phyloP scores from a whole-genome alignment of 2,888 invertebrate species.

The Oxystoma pomonae region DNA sequence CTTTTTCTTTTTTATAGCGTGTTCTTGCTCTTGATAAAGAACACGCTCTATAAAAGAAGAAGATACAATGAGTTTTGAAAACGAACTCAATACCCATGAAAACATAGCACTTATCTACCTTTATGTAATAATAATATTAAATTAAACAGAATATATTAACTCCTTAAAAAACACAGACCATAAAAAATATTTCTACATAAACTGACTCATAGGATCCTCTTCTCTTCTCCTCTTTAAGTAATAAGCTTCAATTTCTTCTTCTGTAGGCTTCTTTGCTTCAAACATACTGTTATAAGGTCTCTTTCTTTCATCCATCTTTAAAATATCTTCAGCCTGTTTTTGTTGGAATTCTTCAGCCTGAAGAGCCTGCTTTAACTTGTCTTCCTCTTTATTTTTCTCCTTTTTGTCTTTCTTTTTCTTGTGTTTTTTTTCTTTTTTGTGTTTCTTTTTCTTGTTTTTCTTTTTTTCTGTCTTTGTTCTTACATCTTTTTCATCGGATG shows the following conservation, averaged over 20 bases:
- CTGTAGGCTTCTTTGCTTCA: slow-evolving; percentile 78
- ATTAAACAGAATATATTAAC: no score
- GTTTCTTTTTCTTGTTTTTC: slow-evolving; percentile 47
- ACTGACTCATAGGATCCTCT: slow-evolving; percentile 91
- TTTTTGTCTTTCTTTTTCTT: slow-evolving; percentile 43
- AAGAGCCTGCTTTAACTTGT: slow-evolving; percentile 61
- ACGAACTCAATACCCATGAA: no score
- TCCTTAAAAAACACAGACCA: no score
- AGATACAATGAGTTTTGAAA: no score
- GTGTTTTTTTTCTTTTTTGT: slow-evolving; percentile 43
- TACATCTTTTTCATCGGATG: slow-evolving; percentile 36
- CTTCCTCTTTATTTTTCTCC: slow-evolving; percentile 46
- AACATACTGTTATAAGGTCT: slow-evolving; percentile 91
- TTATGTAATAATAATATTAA: no score
- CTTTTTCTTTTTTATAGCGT: no score
- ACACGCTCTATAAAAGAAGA: no score
- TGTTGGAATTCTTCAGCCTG: slow-evolving; percentile 60
- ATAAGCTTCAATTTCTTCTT: slow-evolving; percentile 92
- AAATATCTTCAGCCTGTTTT: slow-evolving; percentile 58
- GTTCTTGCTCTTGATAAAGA: no score
- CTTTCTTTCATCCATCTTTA: slow-evolving; percentile 82
- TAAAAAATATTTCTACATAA: slow-evolving; percentile 37
- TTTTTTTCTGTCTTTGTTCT: slow-evolving; percentile 42
- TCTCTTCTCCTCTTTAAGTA: slow-evolving; percentile 77
- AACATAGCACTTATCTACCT: no score